Percentiles rank a stretch among this genome's conserved stretches.
phyloP scores from a whole-genome alignment of 2,797 vertebrate species.

The Benthosema pterotum region DNA sequence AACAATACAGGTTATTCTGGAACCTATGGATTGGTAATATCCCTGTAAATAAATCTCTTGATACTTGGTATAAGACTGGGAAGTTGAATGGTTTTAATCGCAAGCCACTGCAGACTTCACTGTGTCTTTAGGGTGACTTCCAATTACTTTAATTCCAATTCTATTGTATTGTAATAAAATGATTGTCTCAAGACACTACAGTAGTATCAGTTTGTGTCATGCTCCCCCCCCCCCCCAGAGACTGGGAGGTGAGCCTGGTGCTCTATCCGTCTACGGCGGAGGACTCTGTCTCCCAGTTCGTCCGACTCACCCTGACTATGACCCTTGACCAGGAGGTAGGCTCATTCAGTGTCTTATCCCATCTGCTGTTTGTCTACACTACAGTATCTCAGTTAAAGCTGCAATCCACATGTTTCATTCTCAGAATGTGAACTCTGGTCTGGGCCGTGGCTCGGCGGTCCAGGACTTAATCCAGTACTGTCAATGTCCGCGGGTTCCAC shows the following conservation, averaged over 20 bases:
- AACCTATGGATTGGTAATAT: too few species aligned
- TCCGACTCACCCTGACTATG: conserved; percentile 88
- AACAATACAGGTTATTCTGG: too few species aligned
- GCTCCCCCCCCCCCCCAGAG: conserved; percentile 65
- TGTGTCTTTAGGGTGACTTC: conserved; percentile 13
- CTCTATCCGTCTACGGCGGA: conserved; percentile 91
- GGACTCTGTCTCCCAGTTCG: conserved; percentile 91
- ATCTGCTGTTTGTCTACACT: background rate
- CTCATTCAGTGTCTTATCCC: background rate
- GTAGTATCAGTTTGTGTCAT: conserved; percentile 3
- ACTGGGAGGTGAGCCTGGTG: conserved; percentile 88
- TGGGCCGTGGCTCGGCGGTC: too few species aligned
- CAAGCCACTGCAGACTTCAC: background rate
- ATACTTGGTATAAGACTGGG: too few species aligned
- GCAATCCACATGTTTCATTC: background rate
- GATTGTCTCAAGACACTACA: too few species aligned
- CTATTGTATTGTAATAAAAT: too few species aligned
- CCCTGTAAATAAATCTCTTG: too few species aligned
- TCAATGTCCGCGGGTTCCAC: too few species aligned
- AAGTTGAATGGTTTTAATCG: background rate
- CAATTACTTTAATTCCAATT: too few species aligned
- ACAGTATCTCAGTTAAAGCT: background rate
- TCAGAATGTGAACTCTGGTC: too few species aligned
- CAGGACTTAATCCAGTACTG: too few species aligned
- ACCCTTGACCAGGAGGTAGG: conserved; percentile 84